Evolutionary conservation across 2,113 vertebrate genomes (phyloP).

Genomic region (Anarhynchus alexandrinus): DNA sequence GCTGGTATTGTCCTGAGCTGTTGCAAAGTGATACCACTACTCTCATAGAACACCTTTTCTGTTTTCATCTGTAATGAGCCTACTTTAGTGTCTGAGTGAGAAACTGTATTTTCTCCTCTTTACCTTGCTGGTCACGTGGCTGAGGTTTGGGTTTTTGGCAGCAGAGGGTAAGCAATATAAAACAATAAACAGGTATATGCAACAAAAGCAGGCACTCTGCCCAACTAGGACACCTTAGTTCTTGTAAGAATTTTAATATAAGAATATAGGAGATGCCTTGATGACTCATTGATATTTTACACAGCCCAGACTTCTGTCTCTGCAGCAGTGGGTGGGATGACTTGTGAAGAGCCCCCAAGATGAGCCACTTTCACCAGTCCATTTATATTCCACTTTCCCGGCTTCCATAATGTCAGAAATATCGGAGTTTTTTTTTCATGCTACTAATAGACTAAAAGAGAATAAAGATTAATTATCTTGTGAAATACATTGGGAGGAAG

Average conservation of each 20-base stretch:
- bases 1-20: background rate
- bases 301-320: background rate
- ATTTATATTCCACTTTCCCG: background rate
- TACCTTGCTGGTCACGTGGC: background rate
- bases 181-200: background rate
- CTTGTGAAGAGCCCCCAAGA: background rate
- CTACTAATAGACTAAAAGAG: background rate
- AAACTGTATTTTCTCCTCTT: background rate
- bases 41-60: background rate
- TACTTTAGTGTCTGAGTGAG: background rate
- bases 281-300: background rate
- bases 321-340: background rate
- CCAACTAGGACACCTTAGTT: background rate
- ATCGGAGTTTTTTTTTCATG: fast-evolving
- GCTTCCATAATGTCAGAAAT: background rate
- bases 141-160: background rate
- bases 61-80: background rate
- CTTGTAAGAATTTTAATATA: background rate
- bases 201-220: background rate
- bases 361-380: background rate
- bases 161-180: background rate
- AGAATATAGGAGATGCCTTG: background rate
- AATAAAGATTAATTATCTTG: background rate
- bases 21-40: background rate
- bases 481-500: background rate